Percentiles rank a stretch among this genome's conserved stretches.
phyloP scores from a whole-genome alignment of 2,797 vertebrate species.

The Danio choprae region DNA sequence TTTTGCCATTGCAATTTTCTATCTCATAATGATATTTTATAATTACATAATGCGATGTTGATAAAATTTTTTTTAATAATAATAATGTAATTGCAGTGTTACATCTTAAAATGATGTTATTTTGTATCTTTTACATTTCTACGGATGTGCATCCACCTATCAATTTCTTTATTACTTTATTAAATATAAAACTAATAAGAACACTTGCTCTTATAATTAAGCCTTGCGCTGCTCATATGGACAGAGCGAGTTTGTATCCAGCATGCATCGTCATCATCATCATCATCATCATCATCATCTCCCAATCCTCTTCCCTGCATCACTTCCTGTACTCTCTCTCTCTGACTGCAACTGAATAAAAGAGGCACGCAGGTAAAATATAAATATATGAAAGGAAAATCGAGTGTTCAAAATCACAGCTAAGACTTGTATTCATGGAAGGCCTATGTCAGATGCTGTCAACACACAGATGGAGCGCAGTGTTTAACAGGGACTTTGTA shows the following conservation, averaged over 20 bases:
- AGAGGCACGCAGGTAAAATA: slow-evolving; percentile 31
- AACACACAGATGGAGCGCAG: slow-evolving; percentile 30
- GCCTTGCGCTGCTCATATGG: neutral
- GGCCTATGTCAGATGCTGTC: slow-evolving; percentile 29
- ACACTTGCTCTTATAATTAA: neutral
- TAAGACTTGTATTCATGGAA: slow-evolving; percentile 19
- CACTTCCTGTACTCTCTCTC: neutral
- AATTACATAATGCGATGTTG: too few relatives aligned
- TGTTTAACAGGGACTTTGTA: slow-evolving; percentile 49
- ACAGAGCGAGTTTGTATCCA: neutral
- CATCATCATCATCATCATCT: neutral
- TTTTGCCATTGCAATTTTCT: too few relatives aligned
- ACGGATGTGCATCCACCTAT: too few relatives aligned
- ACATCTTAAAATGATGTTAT: too few relatives aligned
- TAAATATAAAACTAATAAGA: too few relatives aligned
- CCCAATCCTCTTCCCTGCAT: neutral
- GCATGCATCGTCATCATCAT: neutral
- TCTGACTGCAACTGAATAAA: slow-evolving; percentile 2
- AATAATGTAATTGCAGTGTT: too few relatives aligned
- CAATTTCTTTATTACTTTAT: too few relatives aligned
- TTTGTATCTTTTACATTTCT: too few relatives aligned
- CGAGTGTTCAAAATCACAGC: slow-evolving; percentile 59
- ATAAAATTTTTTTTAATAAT: too few relatives aligned
- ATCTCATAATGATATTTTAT: too few relatives aligned
- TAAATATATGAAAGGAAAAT: slow-evolving; percentile 43